Evolutionary conservation across 2,113 vertebrate genomes (phyloP), one percentile per base, ranked within the genome.

Genomic region (Marcusenius ussheri): DNA sequence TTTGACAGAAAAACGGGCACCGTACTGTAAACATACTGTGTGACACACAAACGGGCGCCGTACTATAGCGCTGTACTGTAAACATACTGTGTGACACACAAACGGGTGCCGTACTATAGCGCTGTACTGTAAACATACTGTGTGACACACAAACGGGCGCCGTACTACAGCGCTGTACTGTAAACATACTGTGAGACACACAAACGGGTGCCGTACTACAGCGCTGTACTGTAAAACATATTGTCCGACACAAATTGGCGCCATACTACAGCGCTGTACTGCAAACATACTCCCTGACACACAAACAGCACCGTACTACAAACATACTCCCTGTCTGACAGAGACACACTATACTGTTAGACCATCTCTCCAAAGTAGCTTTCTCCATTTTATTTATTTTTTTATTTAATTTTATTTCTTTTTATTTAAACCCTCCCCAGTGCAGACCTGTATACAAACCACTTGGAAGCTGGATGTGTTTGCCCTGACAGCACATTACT

Each of bases 41-140:
- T 35, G 35, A 35, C 35, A 46, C 45, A 35, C 35, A 35, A 35
- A 35, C 1, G 2, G 35, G 1, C 35, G 35, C 35, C 35, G 2
- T 35, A 35, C 35, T 35, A 35, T n/a, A n/a, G n/a, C n/a, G n/a
- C n/a, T n/a, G n/a, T n/a, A 35, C 35, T 35, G 35, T 35, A 35
- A 35, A 35, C 35, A 35, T 35, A 35, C 35, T 35, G 35, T 35
- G 1, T 35, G 35, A 35, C 35, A 46, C 45, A 49, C 10, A 11
- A 88, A 91, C 74, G 88, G 89, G 90, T 89, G 85, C 5, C 50
- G 42, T 2, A 15, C 93, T 94, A 93, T 93, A 91, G 92, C 10
- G 2, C n/a, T n/a, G 31, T 77, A 15, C 15, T 56, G 53, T 56
- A 66, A 66, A 66, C 62, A 66, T 66, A 56, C 53, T 19, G 17